Evolutionary conservation across 2,113 vertebrate genomes (phyloP).

Genomic region (Bos taurus): ARS-UCD2.0 NC_037347.1:4270501-4271000

Average conservation of each 20-base stretch:
- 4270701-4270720: background rate
- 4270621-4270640: background rate
- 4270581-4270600: background rate
- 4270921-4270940: background rate
- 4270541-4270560: background rate
- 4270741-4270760: background rate
- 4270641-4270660: background rate
- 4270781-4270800: background rate
- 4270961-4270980: background rate
- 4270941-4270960: background rate
- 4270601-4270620: background rate
- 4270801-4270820: background rate
- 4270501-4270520: background rate
- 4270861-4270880: background rate
- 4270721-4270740: background rate
- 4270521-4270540: background rate
- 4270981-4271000: background rate
- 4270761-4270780: background rate
- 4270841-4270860: background rate
- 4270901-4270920: too few relatives aligned
- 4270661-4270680: background rate
- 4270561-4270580: background rate
- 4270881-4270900: background rate
- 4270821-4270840: background rate
- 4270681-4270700: background rate